Base-by-base conservation (phyloP, 2,888 invertebrate genomes). In the Erynnis tages region DNA sequence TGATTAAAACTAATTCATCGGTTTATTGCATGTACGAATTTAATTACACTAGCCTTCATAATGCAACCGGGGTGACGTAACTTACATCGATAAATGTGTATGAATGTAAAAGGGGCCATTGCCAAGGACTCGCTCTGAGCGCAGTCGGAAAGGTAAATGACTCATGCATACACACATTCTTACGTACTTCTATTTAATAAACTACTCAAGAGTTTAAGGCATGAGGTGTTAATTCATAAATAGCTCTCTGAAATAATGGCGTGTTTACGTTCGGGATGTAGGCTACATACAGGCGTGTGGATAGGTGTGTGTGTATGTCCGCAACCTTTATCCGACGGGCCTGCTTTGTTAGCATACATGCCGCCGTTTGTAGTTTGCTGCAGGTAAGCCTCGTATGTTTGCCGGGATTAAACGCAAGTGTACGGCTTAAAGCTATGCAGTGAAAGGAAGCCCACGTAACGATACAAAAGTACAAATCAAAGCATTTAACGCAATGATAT, bases 91-190 rank as follows among this genome's bases (percentile, higher is more conserved):
- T 79, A 76, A 77, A 78, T 76, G 71, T 78, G 70, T 73, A 69
- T 70, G 71, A 73, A 73, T 78, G 76, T 76, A 73, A 82, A 82
- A 82, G 77, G 71, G 80, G 83, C 80, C 83, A 83, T 69, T 84
- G 83, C 77, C 84, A 83, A 82, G 84, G 83, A 82, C 76, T 71
- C 57, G 65, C 69, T 73, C 74, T 70, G 73, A 75, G 70, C 71
- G 71, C 74, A 73, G 69, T 68, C 73, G 66, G 73, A 79, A 76
- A 82, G 80, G 80, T 83, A 79, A 81, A 81, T 77, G 79, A 79
- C 83, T 82, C 66, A 69, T 70, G 63, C 66, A 66, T 63, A 67
- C 58, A 59, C 64, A 65, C 61, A 61, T 66, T 44, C 27, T 58
- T 60, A 66, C 60, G 34, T 55, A 58, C 46, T 55, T 55, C 57